These are phyloP conservation scores for Cephus runcator DNA, from an alignment of 2,888 invertebrate genomes.

Conservation along the genomic window DNA sequence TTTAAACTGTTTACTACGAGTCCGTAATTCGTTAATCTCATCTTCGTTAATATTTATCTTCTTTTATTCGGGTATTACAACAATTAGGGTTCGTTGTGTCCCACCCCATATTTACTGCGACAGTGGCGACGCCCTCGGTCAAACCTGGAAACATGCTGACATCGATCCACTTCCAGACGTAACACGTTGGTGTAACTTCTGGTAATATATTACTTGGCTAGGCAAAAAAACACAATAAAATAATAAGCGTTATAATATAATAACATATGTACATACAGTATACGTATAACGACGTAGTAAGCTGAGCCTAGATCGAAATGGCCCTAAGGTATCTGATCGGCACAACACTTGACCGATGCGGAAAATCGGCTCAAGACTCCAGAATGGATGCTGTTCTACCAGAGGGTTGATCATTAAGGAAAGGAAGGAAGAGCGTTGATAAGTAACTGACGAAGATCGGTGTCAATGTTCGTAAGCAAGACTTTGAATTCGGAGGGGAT, in stretches of 20 bases:
- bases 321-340: no score
- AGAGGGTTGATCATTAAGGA: no score
- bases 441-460: no score
- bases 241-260: background rate
- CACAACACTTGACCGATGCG: no score
- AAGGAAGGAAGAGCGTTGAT: no score
- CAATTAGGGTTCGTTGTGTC: background rate
- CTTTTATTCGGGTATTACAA: background rate
- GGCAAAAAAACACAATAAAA: background rate
- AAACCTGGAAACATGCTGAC: background rate
- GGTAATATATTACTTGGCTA: conserved; percentile 4
- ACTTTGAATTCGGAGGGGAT: no score
- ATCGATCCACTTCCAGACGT: background rate
- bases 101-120: background rate
- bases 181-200: background rate
- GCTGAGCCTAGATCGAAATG: no score
- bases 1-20: background rate
- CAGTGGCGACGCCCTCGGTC: background rate
- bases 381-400: no score
- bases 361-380: no score
- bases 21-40: background rate
- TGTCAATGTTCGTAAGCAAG: no score
- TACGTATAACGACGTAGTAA: no score
- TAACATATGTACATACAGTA: background rate
- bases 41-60: background rate